Base-by-base conservation (phyloP, 2,797 vertebrate species). In the Peromyscus eremicus region DNA sequence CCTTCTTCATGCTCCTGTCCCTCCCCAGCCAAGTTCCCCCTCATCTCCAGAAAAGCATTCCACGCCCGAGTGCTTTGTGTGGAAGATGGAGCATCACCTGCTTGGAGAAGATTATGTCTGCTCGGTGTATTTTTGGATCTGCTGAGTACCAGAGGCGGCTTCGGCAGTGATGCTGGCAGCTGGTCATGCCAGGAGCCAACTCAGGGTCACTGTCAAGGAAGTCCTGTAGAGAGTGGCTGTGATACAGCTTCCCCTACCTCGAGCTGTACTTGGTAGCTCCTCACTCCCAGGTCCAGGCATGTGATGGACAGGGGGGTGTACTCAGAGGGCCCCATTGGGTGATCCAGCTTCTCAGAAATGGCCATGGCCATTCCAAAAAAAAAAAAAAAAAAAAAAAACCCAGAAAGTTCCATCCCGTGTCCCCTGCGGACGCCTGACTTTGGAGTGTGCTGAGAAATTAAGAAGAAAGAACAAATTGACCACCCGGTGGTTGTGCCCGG, bases 71-170 rank as follows among this genome's bases (percentile, higher is more conserved):
- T 9, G 52, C 90, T 16, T 4, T 0, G 16, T 90, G 84, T 1
- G 0, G 60, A 88, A 23, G 37, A 34, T 2, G 64, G 71, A 64
- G 11, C 5, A 68, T 52, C 84, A 10, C 95, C 87, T 40, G 60
- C 71, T 71, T 94, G 80, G 32, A 92, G 92, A 77, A 90, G 93
- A 52, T 68, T 32, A 0, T 62, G 46, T 66, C 94, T 27, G 13
- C 60, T 87, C 83, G 57, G 60, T 95, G 14, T 87, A 95, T 79
- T 86, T 70, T 70, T 87, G 37, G 12, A 27, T 49, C 43, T 49
- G 5, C 43, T 68, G 29, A 85, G 43, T 49, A 49, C 3, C 43
- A 52, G 62, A 25, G 29, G 21, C 12, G 29, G 29, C 32, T 49
- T 85, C 12, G 16, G 32, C 83, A 70, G 19, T n/a, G 43, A n/a